phyloP scores from a whole-genome alignment of 2,113 vertebrate genomes.

The Caloenas nicobarica region DNA sequence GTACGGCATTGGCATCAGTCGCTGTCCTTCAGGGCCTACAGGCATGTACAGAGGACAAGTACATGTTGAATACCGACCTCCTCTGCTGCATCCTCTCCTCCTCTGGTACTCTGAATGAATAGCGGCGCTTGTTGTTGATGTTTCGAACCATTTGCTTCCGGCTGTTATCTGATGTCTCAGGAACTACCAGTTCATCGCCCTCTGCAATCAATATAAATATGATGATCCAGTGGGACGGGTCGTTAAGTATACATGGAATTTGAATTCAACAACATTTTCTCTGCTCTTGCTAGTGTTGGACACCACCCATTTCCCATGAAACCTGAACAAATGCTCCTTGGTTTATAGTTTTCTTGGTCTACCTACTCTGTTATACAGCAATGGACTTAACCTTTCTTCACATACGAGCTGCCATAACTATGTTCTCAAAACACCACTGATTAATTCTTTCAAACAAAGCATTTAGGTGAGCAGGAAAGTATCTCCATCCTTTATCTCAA shows the following conservation, averaged over 20 bases:
- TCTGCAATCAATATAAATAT: conserved; percentile 74
- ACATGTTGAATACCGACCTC: conserved; percentile 76
- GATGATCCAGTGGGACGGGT: background rate
- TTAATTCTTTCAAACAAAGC: background rate
- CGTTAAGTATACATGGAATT: background rate
- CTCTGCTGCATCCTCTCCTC: conserved; percentile 96
- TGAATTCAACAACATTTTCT: background rate
- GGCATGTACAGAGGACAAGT: background rate
- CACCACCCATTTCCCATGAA: background rate
- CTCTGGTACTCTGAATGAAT: conserved; percentile 95
- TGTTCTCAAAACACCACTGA: background rate
- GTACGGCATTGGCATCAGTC: background rate
- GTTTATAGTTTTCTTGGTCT: background rate
- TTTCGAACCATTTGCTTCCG: conserved; percentile 98
- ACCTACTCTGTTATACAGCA: background rate
- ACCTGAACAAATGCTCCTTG: background rate
- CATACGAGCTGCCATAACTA: background rate
- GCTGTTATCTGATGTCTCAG: conserved; percentile 97
- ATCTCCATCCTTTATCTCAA: background rate
- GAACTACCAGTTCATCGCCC: conserved; percentile 95
- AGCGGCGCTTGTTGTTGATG: conserved; percentile 96
- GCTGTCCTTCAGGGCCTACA: conserved; percentile 6
- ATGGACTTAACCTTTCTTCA: background rate
- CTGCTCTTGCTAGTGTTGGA: background rate
- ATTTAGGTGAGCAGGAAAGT: background rate